phyloP scores from a whole-genome alignment of 2,797 vertebrate species.

The Labroides dimidiatus region DNA sequence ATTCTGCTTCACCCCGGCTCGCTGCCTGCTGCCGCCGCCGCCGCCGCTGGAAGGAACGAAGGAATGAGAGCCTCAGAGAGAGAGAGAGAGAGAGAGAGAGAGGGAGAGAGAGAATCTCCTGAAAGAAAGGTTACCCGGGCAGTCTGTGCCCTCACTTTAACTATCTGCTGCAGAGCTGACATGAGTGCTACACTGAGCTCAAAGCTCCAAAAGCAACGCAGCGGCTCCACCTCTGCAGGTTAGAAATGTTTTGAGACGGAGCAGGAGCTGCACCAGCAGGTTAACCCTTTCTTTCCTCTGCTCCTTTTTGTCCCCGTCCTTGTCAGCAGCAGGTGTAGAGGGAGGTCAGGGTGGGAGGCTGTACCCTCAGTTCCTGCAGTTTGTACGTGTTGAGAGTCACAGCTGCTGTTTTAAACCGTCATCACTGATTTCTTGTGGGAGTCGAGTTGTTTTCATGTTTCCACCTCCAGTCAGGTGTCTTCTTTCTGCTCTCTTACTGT shows the following conservation, averaged over 20 bases:
- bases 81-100: slow-evolving; percentile 53
- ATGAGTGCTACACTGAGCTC: slow-evolving; percentile 65
- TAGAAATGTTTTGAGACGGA: slow-evolving; percentile 33
- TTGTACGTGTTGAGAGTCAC: too few species aligned
- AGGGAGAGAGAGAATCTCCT: slow-evolving; percentile 37
- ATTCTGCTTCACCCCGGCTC: slow-evolving; percentile 66
- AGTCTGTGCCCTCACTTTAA: slow-evolving; percentile 65
- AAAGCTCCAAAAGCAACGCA: slow-evolving; percentile 44
- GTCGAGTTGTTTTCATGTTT: too few species aligned
- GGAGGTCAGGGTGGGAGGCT: slow-evolving; percentile 16
- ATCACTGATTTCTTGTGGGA: too few species aligned
- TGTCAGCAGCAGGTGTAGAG: slow-evolving; percentile 24
- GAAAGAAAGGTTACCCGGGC: slow-evolving; percentile 73
- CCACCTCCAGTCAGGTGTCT: too few species aligned
- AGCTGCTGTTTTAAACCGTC: too few species aligned
- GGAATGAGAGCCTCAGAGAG: too few species aligned
- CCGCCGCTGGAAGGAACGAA: too few species aligned
- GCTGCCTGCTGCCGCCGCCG: slow-evolving; percentile 44
- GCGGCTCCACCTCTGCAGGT: slow-evolving; percentile 21
- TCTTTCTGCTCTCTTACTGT: too few species aligned
- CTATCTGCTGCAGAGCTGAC: slow-evolving; percentile 76
- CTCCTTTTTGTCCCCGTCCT: slow-evolving; percentile 2
- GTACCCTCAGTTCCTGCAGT: too few species aligned
- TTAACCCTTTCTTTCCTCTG: slow-evolving; percentile 47
- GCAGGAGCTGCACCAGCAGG: not conserved